Evolutionary conservation across 2,888 invertebrate species (phyloP), one percentile per base, ranked within the genome.

Genomic region (Dasypogon diadema): DNA sequence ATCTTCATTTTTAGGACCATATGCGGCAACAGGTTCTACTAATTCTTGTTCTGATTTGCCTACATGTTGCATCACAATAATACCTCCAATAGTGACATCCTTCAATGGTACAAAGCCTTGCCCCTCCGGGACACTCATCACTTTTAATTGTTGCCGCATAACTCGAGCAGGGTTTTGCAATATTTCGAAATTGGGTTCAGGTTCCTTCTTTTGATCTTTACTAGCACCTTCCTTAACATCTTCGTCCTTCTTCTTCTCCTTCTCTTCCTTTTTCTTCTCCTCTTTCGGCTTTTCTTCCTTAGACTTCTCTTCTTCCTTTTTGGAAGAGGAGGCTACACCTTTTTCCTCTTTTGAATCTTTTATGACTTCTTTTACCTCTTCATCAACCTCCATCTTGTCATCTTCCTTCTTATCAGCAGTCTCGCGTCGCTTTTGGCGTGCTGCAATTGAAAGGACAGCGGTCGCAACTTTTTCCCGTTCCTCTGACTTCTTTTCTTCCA

Each of bases 401-500:
- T 94, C 87, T 24, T 87, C 87, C 75, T 86, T 87, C 73, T 86
- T 87, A 16, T 89, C 87, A 4, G 88, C 93, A 55, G 91, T 91
- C 83, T 96, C 96, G 80, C 97, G 92, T 81, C 94, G 91, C 82
- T 94, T 92, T 77, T 94, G 96, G 78, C 97, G 92, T 0, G 97
- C 98, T 0, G 99, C 98, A 82, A 98, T 98, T 83, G 97, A 97
- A 60, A 99, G 89, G 1, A 99, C 96, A 1, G 99, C 99, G 3
- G 99, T 99, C 76, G 98, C 97, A 2, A 99, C 98, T 83, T 99
- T 96, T 85, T 99, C 99, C 37, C 96, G 92, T 85, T 97, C 97
- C 84, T 98, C 98, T 46, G 98, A 96, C 87, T 99, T 99, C 88
- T 99, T 99, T 85, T 99, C 98, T 87, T 99, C 99, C 75, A 99